phyloP scores from a whole-genome alignment of 2,113 vertebrate genomes.

The Progne subis region DNA sequence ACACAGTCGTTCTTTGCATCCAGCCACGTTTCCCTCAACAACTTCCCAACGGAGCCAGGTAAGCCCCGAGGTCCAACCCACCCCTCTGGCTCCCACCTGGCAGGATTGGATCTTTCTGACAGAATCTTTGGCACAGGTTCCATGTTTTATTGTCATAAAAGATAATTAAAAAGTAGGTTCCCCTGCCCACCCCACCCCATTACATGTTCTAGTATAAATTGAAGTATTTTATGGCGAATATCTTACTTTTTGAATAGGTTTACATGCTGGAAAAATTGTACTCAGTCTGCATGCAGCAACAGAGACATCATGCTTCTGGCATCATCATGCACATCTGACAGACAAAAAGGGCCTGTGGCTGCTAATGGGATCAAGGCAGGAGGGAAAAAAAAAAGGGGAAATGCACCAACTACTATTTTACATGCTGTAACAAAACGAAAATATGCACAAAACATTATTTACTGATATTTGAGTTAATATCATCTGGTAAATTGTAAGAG shows the following conservation, averaged over 20 bases:
- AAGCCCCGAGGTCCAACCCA: rapidly evolving
- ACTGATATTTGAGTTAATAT: not conserved
- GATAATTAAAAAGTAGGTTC: conserved; percentile 3
- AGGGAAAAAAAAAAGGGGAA: not conserved
- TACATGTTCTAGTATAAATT: not conserved
- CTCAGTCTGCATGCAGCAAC: conserved; percentile 13
- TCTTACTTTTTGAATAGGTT: conserved; percentile 34
- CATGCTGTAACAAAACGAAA: conserved; percentile 20
- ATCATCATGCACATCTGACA: not conserved
- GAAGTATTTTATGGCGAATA: conserved; percentile 44
- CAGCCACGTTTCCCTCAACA: rapidly evolving
- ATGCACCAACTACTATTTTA: not conserved
- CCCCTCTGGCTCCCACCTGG: not conserved
- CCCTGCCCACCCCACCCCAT: not conserved
- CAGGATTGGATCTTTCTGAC: not conserved
- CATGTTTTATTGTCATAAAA: conserved; percentile 32
- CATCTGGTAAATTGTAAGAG: not conserved
- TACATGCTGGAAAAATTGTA: not conserved
- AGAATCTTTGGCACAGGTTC: conserved; percentile 59
- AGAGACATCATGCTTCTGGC: conserved; percentile 10
- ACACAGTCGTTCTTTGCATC: rapidly evolving
- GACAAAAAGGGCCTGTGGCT: not conserved
- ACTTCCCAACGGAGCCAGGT: rapidly evolving
- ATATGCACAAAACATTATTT: not conserved
- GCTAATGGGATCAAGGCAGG: conserved; percentile 7